Conservation (phyloP, 2,888 invertebrate species). For the Aleiodes alternator region DNA sequence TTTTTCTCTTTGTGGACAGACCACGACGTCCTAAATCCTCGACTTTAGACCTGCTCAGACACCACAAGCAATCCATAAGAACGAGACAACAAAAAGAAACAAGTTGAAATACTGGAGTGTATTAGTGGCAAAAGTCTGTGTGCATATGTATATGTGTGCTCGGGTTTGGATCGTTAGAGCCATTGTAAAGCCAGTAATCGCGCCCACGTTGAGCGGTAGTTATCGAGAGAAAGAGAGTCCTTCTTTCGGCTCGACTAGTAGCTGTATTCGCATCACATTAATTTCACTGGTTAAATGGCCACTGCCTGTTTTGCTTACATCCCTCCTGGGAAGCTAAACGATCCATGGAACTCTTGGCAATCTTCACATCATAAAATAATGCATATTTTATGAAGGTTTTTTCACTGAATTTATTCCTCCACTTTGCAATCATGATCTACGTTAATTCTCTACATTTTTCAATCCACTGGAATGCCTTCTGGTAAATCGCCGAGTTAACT, state of each 20-base stretch:
- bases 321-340: slow-evolving; percentile 42
- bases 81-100: slow-evolving; percentile 28
- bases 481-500: not conserved
- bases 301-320: slow-evolving; percentile 38
- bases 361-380: slow-evolving; percentile 27
- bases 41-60: slow-evolving; percentile 14
- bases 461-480: slow-evolving; percentile 4
- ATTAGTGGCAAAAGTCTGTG: slow-evolving; percentile 31
- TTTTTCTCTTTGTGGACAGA: slow-evolving; percentile 3
- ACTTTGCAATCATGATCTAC: slow-evolving; percentile 2
- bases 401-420: not conserved
- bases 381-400: slow-evolving; percentile 17
- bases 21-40: slow-evolving; percentile 57
- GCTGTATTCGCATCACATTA: slow-evolving; percentile 39
- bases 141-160: slow-evolving; percentile 44
- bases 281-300: slow-evolving; percentile 37
- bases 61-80: slow-evolving; percentile 11
- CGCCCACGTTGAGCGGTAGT: slow-evolving; percentile 60
- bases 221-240: slow-evolving; percentile 37
- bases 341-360: not conserved
- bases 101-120: slow-evolving; percentile 35
- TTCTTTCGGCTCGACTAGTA: slow-evolving; percentile 29
- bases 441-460: slow-evolving; percentile 4
- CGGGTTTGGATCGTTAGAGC: slow-evolving; percentile 65
- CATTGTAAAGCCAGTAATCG: slow-evolving; percentile 68